Percentiles rank a stretch among this genome's conserved stretches.
Conservation (phyloP, 2,113 vertebrate genomes). For the Nyctereutes procyonoides region DNA sequence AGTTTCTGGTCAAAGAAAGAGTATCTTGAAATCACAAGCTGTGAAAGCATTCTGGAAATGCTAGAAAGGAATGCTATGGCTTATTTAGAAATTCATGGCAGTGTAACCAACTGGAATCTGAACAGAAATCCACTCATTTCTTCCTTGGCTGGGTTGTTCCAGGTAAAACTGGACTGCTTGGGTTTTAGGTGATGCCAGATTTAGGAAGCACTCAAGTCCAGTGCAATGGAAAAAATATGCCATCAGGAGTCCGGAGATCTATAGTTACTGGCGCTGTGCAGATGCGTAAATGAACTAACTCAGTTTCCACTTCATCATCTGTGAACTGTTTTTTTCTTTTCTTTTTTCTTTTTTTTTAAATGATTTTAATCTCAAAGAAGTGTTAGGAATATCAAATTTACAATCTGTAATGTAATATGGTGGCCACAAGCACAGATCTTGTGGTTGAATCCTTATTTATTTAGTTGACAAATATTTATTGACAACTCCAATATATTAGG, state of each 20-base stretch:
- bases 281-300: background rate
- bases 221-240: background rate
- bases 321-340: background rate
- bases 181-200: background rate
- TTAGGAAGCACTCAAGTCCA: background rate
- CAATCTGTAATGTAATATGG: background rate
- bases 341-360: background rate
- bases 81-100: conserved; percentile 18
- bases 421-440: background rate
- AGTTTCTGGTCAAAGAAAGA: background rate
- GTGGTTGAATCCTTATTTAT: background rate
- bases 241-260: background rate
- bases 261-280: background rate
- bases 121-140: background rate
- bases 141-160: background rate
- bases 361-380: background rate
- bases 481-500: background rate
- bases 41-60: background rate
- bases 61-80: background rate
- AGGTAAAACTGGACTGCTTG: background rate
- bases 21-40: background rate
- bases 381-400: background rate
- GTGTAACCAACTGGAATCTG: background rate
- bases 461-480: conserved; percentile 9
- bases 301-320: background rate